Evolutionary conservation across 2,888 invertebrate genomes (phyloP).

Genomic region (Agonopterix subpropinquella): DNA sequence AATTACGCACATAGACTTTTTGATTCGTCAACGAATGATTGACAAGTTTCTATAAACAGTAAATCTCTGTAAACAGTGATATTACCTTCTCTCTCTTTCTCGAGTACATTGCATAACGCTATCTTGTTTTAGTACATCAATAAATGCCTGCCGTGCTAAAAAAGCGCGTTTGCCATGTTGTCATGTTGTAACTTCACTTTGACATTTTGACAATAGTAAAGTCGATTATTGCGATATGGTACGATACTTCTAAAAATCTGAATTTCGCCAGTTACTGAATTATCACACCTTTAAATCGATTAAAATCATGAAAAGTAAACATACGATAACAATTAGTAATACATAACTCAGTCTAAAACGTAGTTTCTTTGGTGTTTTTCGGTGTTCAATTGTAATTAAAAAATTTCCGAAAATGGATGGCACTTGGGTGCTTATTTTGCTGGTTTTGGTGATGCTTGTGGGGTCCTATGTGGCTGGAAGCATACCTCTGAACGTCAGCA

Average conservation of each 20-base stretch:
- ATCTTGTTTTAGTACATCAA: too few relatives aligned
- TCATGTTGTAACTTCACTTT: not conserved
- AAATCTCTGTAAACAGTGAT: too few relatives aligned
- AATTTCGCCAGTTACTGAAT: not conserved
- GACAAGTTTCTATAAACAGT: too few relatives aligned
- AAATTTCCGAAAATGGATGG: conserved; percentile 81
- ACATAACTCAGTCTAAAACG: not conserved
- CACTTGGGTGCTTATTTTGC: conserved; percentile 85
- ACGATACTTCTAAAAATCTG: not conserved
- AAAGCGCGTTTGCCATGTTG: not conserved
- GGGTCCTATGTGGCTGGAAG: conserved; percentile 97
- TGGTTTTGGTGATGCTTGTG: conserved; percentile 94
- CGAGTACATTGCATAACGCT: too few relatives aligned
- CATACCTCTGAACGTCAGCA: conserved; percentile 93
- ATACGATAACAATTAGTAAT: not conserved
- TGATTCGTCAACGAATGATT: too few relatives aligned
- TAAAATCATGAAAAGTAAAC: not conserved
- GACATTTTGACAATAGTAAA: not conserved
- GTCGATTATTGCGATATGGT: not conserved
- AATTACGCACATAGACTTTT: too few relatives aligned
- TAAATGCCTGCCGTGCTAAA: not conserved
- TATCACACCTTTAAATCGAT: not conserved
- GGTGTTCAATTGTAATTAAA: not conserved
- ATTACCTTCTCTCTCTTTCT: too few relatives aligned
- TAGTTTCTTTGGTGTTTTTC: not conserved